Conservation (phyloP, 2,113 vertebrate species). For the Myrmecobius fasciatus region DNA sequence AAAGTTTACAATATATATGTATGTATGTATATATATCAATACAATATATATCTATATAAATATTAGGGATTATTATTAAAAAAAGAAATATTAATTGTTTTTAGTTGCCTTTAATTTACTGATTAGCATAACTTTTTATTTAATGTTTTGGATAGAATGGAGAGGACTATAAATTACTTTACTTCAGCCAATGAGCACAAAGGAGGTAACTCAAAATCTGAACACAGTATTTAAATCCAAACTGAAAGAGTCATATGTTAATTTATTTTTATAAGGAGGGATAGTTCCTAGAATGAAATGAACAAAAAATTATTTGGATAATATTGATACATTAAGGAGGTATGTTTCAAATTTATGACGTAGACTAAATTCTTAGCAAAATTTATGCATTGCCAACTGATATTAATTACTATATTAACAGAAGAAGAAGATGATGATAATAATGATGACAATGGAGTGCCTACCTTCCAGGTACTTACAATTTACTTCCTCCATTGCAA, state of each 20-base stretch:
- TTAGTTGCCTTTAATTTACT: background rate
- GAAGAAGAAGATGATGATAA: too few species aligned
- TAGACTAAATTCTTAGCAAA: background rate
- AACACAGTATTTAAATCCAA: background rate
- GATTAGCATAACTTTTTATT: slow-evolving; percentile 3
- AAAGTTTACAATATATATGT: background rate
- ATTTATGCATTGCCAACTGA: background rate
- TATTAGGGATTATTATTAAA: background rate
- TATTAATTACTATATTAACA: background rate
- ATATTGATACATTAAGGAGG: background rate
- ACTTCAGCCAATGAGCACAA: background rate
- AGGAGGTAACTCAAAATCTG: background rate
- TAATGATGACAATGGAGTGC: background rate
- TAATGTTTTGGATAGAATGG: slow-evolving; percentile 9
- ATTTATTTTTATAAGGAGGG: background rate
- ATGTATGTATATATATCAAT: too few species aligned
- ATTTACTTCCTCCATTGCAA: background rate
- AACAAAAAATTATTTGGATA: background rate
- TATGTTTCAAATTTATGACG: background rate
- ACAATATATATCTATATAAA: background rate
- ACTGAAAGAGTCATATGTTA: background rate
- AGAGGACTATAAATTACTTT: background rate
- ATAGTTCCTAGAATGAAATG: background rate
- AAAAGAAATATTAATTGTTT: background rate
- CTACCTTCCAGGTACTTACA: background rate